A percentile compares a stretch with the other conserved stretches of the same genome.
phyloP scores from a whole-genome alignment of 1,140 invertebrate species.

The Coenobita brevimanus region DNA sequence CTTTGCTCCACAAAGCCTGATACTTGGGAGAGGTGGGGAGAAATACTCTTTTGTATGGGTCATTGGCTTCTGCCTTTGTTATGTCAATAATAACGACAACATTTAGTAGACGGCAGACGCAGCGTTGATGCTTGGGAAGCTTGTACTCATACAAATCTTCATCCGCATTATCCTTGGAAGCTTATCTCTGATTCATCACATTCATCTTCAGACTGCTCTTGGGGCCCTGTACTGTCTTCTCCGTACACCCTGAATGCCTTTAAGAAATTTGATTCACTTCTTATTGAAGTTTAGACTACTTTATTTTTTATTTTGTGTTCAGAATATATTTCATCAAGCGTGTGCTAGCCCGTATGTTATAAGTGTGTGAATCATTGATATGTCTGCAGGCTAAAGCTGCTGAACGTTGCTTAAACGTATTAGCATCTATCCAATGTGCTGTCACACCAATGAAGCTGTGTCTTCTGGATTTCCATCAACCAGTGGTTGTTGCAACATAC shows the following conservation, averaged over 20 bases:
- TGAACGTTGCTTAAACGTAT: neutral
- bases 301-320: slow-evolving; percentile 34
- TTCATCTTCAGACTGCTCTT: slow-evolving; percentile 14
- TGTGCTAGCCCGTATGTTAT: slow-evolving; percentile 40
- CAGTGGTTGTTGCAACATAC: slow-evolving; percentile 21
- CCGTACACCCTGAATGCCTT: slow-evolving; percentile 50
- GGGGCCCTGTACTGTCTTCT: slow-evolving; percentile 3
- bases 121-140: slow-evolving; percentile 9
- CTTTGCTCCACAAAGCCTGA: neutral
- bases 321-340: slow-evolving; percentile 28
- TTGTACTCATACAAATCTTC: neutral
- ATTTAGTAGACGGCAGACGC: neutral
- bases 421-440: slow-evolving; percentile 31
- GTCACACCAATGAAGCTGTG: neutral
- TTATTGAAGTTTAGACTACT: slow-evolving; percentile 35
- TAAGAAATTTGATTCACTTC: slow-evolving; percentile 43
- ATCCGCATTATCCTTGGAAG: neutral
- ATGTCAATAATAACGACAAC: neutral
- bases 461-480: slow-evolving; percentile 16
- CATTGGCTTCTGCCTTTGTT: neutral
- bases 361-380: too few relatives aligned
- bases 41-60: neutral
- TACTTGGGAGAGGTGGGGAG: neutral
- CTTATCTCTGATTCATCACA: neutral
- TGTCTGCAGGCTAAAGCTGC: slow-evolving; percentile 15